Percentiles rank a stretch among this genome's conserved stretches.
Conservation (phyloP, 2,113 vertebrate species). For the Pavo muticus region DNA sequence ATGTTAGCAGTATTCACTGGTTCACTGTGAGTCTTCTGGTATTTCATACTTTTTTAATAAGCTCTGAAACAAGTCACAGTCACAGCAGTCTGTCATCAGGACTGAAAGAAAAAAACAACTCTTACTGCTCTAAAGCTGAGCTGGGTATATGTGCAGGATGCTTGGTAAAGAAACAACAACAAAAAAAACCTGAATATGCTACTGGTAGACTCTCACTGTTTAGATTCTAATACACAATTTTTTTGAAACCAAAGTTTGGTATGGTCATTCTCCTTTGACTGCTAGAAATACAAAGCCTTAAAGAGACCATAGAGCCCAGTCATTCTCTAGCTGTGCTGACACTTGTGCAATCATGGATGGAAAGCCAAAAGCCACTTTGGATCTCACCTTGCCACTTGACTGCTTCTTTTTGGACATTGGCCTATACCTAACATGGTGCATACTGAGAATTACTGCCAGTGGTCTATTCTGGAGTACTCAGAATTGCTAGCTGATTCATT, state of each 20-base stretch:
- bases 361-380: not conserved
- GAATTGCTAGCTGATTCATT: not conserved
- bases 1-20: not conserved
- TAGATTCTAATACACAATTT: not conserved
- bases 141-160: not conserved
- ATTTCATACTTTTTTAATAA: not conserved
- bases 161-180: not conserved
- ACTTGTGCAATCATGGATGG: accelerated
- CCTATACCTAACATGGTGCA: not conserved
- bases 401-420: not conserved
- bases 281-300: not conserved
- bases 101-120: not conserved
- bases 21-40: not conserved
- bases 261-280: not conserved
- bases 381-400: not conserved
- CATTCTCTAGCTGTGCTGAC: not conserved
- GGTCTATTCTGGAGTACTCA: not conserved
- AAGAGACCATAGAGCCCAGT: not conserved
- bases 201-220: not conserved
- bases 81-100: not conserved
- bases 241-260: not conserved
- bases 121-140: not conserved
- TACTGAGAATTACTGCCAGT: not conserved
- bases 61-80: not conserved
- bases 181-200: not conserved